Base-by-base conservation (phyloP, 2,797 vertebrate species). In the Peromyscus attwateri region DNA sequence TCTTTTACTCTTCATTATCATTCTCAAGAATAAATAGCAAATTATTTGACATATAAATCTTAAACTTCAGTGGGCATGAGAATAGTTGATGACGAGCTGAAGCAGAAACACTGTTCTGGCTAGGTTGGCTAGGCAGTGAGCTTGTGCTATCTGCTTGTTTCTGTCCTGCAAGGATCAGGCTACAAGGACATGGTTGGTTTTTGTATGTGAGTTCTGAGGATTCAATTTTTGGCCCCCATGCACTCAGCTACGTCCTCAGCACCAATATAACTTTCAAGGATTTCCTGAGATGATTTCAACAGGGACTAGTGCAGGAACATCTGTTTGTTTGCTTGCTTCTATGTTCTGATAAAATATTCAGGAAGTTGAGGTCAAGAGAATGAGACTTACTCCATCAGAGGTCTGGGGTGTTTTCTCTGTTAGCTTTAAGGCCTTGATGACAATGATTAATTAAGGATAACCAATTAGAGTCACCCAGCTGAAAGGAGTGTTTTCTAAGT, bases 1-100 rank as follows among this genome's bases (percentile, higher is more conserved):
- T 27, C 87, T 82, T 70, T 96, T 93, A 46, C 23, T 71, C 82
- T 96, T 91, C 29, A 57, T 93, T 95, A 81, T 82, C 34, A 3
- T 83, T 96, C 19, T 79, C 62, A 43, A 91, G 64, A 94, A 92
- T 91, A 94, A 68, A 57, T 66, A 75, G 17, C 64, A 95, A 71
- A 57, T 77, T 92, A 25, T 91, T 95, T 71, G 10, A 2, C 66
- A 13, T 66, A 71, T 34, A 80, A 71, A 83, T 84, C 43, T 75
- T 16, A 60, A 95, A 73, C 2, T 31, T 85, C 21, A 95, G 79
- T 43, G 64, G 57, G 13, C 55, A 76, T n/a, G 23, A 82, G 5
- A 57, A 68, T 80, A 84, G 27, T n/a, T 12, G 77, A 16, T 95
- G n/a, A 49, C 55, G 23, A 87, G 31, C 1, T 14, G 62, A 46